Conservation (phyloP, 2,797 vertebrate species). For the Acanthiza pusilla region DNA sequence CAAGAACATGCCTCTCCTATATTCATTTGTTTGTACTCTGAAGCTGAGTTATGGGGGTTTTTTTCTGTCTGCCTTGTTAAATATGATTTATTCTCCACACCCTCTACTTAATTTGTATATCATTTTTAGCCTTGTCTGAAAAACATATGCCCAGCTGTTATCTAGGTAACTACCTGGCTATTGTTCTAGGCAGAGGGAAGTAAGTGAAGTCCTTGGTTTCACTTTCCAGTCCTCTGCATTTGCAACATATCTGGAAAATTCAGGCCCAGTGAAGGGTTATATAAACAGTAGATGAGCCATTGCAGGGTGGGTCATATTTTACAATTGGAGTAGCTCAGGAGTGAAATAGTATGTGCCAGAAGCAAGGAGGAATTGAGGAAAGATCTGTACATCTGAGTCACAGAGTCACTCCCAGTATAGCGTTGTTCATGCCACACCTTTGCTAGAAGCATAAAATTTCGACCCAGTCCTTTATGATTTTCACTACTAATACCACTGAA, state of each 20-base stretch:
- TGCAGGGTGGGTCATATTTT: conserved; percentile 41
- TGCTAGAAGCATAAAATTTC: conserved; percentile 7
- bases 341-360: background rate
- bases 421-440: conserved; percentile 1
- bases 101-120: background rate
- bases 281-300: conserved; percentile 37
- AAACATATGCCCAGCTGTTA: background rate
- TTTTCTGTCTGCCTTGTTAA: background rate
- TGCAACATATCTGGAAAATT: background rate
- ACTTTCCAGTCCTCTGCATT: background rate
- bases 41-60: background rate
- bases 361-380: conserved; percentile 7
- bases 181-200: background rate
- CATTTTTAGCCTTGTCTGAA: background rate
- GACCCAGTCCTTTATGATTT: background rate
- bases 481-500: background rate
- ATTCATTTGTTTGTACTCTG: background rate
- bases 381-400: conserved; percentile 41
- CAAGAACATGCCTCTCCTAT: background rate
- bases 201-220: background rate
- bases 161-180: background rate
- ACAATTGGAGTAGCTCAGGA: conserved; percentile 1
- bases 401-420: background rate
- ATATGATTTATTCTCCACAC: background rate
- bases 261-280: background rate